Conservation (phyloP, 2,888 invertebrate genomes). For the Margaritifera margaritifera region DNA sequence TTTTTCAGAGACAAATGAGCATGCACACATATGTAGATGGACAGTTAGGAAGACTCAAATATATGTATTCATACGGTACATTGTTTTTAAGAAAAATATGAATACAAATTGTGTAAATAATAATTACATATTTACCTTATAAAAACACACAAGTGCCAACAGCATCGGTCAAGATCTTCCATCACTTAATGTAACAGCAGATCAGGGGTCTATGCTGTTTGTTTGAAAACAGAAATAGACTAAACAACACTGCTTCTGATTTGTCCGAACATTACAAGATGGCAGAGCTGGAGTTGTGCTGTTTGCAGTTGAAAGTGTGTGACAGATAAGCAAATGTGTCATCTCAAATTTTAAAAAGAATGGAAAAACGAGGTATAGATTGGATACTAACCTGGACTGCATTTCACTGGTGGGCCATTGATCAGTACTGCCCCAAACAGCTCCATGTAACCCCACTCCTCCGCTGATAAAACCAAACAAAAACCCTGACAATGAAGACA, state of each 20-base stretch:
- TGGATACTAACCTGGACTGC: conserved; percentile 53
- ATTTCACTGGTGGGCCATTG: conserved; percentile 64
- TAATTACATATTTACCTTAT: not conserved
- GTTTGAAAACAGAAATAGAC: too few relatives aligned
- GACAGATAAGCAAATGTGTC: not conserved
- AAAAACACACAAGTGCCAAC: not conserved
- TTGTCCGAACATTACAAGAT: not conserved
- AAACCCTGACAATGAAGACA: conserved; percentile 74
- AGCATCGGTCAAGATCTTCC: not conserved
- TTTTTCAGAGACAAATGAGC: too few relatives aligned
- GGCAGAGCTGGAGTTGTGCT: not conserved
- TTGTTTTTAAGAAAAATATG: not conserved
- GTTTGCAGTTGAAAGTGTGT: not conserved
- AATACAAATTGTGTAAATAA: not conserved
- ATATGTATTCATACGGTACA: not conserved
- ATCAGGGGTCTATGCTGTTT: too few relatives aligned
- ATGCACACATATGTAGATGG: too few relatives aligned
- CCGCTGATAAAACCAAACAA: conserved; percentile 78
- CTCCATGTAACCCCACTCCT: conserved; percentile 49
- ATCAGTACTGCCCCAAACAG: conserved; percentile 56
- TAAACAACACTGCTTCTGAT: not conserved
- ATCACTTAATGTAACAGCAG: too few relatives aligned
- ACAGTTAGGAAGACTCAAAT: not conserved
- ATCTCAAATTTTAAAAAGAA: not conserved
- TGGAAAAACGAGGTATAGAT: not conserved